phyloP scores from a whole-genome alignment of 2,113 vertebrate genomes.

The Alosa alosa region DNA sequence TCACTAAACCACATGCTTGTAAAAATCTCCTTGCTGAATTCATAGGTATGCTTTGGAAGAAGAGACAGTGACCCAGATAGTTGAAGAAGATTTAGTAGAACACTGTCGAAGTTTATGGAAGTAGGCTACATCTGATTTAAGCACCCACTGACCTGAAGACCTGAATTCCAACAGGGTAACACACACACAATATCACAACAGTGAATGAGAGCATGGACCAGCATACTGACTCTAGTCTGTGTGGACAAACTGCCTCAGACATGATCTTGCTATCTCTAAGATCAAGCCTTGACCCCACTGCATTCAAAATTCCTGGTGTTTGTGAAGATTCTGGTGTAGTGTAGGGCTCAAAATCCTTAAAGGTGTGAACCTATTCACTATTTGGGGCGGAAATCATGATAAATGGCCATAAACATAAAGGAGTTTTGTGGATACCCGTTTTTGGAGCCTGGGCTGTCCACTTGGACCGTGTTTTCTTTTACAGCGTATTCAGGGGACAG shows the following conservation, averaged over 20 bases:
- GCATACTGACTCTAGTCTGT: neutral
- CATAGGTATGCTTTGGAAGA: neutral
- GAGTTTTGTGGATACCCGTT: no score
- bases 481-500: no score
- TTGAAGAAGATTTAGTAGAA: neutral
- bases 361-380: neutral
- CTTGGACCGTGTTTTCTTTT: no score
- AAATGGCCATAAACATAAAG: neutral
- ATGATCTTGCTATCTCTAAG: neutral
- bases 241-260: neutral
- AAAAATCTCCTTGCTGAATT: no score
- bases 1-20: no score
- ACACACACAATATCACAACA: neutral
- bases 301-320: neutral
- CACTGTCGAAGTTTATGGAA: neutral
- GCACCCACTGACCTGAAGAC: neutral
- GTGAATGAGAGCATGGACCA: neutral
- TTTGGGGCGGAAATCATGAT: neutral
- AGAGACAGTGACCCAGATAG: neutral
- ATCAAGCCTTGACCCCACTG: neutral
- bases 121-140: neutral
- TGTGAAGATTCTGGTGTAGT: neutral
- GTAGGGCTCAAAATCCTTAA: neutral
- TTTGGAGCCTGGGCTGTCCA: no score
- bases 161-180: neutral